Evolutionary conservation across 1,140 invertebrate species (phyloP), one percentile per base, ranked within the genome.

Genomic region (Euwallacea similis): DNA sequence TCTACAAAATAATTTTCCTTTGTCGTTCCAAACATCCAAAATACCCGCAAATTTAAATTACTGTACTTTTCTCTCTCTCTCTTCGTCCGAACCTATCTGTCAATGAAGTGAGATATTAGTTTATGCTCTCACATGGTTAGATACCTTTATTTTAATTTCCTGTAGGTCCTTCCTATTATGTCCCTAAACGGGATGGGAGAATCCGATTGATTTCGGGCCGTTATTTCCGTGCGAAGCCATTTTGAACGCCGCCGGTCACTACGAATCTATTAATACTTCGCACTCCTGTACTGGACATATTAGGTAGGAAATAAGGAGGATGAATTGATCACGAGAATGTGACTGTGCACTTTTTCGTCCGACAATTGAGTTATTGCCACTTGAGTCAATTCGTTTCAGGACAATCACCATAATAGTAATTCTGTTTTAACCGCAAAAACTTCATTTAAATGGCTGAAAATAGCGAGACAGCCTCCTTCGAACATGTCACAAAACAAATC

Each of bases 141-240:
- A 50, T 58, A 71, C 69, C 69, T 71, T 71, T 59, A 65, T 71
- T 71, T 71, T 71, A 71, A 71, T 71, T 71, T 71, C 69, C 69
- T 71, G 69, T 42, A 55, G 50, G 53, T 13, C 55, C 54, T n/a
- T 71, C 69, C 69, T 65, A 71, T 71, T 71, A 71, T 71, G 50
- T 71, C 69, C 67, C 69, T 56, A 60, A 63, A 69, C 21, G 60
- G 43, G 60, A 69, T 43, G 66, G 11, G 21, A 43, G 46, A 69
- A 65, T 65, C 65, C 69, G 69, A 71, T 71, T 71, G 69, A 71
- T 41, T 69, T 71, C 60, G 47, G 60, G 13, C 50, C 46, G 11
- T 69, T 69, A 69, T 69, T 69, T 69, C 67, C 67, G 59, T 21
- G 53, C 21, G 13, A n/a, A 21, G 62, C 16, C 62, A 64, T 64